Evolutionary conservation across 2,113 vertebrate genomes (phyloP).

Genomic region (Bubo scandiacus): DNA sequence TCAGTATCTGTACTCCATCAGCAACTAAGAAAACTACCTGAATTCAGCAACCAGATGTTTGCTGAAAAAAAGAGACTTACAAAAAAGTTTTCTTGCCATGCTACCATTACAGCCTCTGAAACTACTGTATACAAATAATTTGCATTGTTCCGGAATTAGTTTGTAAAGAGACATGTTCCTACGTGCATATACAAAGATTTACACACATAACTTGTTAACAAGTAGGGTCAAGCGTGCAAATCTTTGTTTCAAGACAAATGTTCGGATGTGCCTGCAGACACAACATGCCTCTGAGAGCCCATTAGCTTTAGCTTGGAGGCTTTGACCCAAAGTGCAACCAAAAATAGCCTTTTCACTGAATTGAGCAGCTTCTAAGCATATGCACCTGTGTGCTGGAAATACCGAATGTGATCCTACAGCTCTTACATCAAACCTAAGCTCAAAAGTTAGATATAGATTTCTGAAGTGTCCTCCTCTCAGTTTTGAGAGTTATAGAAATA

Average conservation of each 20-base stretch:
- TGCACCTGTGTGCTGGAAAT: not conserved
- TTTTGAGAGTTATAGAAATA: not conserved
- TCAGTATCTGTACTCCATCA: not conserved
- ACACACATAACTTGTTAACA: not conserved
- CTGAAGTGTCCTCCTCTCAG: not conserved
- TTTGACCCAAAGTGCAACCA: not conserved
- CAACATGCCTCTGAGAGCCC: accelerated
- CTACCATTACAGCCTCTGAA: not conserved
- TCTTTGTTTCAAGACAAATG: not conserved
- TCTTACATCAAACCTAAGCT: not conserved
- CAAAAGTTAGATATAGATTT: not conserved
- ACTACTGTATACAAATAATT: not conserved
- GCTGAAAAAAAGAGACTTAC: not conserved
- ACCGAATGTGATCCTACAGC: not conserved
- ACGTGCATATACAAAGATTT: not conserved
- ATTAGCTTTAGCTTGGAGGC: not conserved
- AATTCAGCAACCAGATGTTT: not conserved
- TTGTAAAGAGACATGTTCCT: not conserved
- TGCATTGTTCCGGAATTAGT: not conserved
- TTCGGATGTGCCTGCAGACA: accelerated
- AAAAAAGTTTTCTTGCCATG: not conserved
- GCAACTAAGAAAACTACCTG: not conserved
- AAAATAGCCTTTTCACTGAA: not conserved
- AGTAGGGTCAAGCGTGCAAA: not conserved
- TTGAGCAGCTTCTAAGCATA: not conserved